Evolutionary conservation across 2,888 invertebrate genomes (phyloP), one percentile per base, ranked within the genome.

Genomic region (Xestia xanthographa): DNA sequence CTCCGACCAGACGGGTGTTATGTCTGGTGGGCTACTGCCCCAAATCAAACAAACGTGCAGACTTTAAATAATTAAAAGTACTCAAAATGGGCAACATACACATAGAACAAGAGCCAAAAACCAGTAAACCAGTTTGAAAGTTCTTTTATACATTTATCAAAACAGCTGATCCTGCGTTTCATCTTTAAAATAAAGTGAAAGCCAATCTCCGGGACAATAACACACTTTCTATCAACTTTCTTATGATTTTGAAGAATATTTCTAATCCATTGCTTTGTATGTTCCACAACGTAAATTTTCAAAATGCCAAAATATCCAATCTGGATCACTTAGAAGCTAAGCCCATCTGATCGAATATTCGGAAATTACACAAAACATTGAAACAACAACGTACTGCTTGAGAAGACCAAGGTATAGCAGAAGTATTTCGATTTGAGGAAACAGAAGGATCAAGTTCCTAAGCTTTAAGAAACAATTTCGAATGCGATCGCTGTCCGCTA

Each of bases 341-440:
- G 79, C 43, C n/a, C 69, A 78, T 75, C 86, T 71, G 86, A 83
- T 86, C 48, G 62, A 78, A 75, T 86, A 75, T 62, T 62, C 50
- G 20, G 14, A 66, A 73, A 72, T 48, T 73, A 38, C 20, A 6
- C 12, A 53, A 53, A 53, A 56, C 56, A 45, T 29, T 41, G 11
- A 38, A 53, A 43, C 17, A 74, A 60, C 58, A 48, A 43, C 50
- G n/a, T 77, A 14, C 58, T 75, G 43, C 58, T 75, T 75, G 9
- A 58, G 8, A 20, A 20, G 45, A 72, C n/a, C 45, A 63, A 80
- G 45, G 50, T 50, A 62, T 5, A 74, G 63, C 48, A 74, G 56
- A 34, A 74, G 56, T 81, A 48, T 50, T 53, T n/a, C 2, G 22
- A 38, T 29, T 20, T n/a, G 20, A 48, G 12, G 22, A 38, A 11